Percentiles rank a stretch among this genome's conserved stretches.
phyloP scores from a whole-genome alignment of 2,797 vertebrate species.

The Coluber constrictor region DNA sequence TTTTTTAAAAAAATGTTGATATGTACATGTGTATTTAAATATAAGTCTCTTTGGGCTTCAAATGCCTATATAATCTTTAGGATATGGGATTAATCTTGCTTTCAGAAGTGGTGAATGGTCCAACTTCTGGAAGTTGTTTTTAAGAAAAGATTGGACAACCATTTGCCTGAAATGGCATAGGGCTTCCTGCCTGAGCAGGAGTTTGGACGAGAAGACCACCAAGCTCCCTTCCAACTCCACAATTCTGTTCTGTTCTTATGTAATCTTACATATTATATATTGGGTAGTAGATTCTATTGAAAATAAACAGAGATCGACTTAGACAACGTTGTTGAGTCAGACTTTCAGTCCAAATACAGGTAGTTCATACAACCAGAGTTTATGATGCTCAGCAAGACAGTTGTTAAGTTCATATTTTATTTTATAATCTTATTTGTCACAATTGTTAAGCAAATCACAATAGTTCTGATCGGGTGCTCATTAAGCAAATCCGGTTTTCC shows the following conservation, averaged over 20 bases:
- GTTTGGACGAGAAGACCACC: too few species aligned
- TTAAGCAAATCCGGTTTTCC: neutral
- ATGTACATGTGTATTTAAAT: neutral
- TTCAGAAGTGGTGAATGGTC: neutral
- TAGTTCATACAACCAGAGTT: neutral
- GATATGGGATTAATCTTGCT: neutral
- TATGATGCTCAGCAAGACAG: neutral
- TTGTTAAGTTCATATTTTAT: neutral
- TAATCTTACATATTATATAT: neutral
- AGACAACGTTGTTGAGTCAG: neutral
- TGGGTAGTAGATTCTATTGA: neutral
- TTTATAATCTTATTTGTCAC: neutral
- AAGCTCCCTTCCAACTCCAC: neutral
- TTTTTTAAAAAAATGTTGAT: neutral
- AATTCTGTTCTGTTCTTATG: neutral
- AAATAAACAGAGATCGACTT: neutral
- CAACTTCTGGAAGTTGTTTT: neutral
- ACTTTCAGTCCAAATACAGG: neutral
- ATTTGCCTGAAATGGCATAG: neutral
- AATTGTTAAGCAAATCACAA: neutral
- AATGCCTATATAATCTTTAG: neutral
- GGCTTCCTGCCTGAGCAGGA: too few species aligned
- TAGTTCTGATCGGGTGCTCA: neutral
- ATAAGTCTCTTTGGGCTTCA: neutral
- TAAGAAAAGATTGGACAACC: neutral